phyloP scores from a whole-genome alignment of 1,140 invertebrate species.

The Thaumatotibia leucotreta region DNA sequence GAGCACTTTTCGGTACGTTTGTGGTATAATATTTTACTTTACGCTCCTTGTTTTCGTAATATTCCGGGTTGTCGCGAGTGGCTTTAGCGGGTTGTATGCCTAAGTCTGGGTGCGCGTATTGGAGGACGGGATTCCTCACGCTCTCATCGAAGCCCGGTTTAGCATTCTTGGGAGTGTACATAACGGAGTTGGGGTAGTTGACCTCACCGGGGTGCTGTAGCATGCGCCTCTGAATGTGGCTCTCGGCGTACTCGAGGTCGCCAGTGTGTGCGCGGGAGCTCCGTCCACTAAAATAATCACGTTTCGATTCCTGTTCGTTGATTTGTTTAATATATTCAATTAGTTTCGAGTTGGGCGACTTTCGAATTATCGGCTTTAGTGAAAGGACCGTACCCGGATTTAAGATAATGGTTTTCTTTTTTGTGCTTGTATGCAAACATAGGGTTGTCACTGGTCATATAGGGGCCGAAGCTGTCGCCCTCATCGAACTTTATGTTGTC shows the following conservation, averaged over 20 bases:
- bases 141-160: slow-evolving; percentile 80
- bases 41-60: slow-evolving; percentile 50
- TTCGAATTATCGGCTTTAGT: slow-evolving; percentile 78
- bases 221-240: slow-evolving; percentile 81
- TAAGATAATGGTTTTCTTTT: slow-evolving; percentile 63
- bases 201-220: slow-evolving; percentile 80
- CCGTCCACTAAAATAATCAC: slow-evolving; percentile 76
- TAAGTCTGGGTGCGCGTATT: slow-evolving; percentile 87
- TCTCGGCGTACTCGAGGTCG: slow-evolving; percentile 67
- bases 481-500: slow-evolving; percentile 69
- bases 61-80: slow-evolving; percentile 62
- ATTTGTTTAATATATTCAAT: slow-evolving; percentile 81
- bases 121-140: slow-evolving; percentile 83
- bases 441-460: slow-evolving; percentile 56
- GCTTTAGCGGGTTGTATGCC: slow-evolving; percentile 85
- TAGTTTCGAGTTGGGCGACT: slow-evolving; percentile 76
- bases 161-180: slow-evolving; percentile 78
- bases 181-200: slow-evolving; percentile 79
- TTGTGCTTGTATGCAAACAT: slow-evolving; percentile 59
- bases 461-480: slow-evolving; percentile 48
- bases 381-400: slow-evolving; percentile 76
- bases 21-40: slow-evolving; percentile 68
- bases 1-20: slow-evolving; percentile 62
- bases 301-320: slow-evolving; percentile 78
- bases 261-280: slow-evolving; percentile 71